Evolutionary conservation across 2,888 invertebrate genomes (phyloP), one percentile per base, ranked within the genome.

Genomic region (Agrochola litura): DNA sequence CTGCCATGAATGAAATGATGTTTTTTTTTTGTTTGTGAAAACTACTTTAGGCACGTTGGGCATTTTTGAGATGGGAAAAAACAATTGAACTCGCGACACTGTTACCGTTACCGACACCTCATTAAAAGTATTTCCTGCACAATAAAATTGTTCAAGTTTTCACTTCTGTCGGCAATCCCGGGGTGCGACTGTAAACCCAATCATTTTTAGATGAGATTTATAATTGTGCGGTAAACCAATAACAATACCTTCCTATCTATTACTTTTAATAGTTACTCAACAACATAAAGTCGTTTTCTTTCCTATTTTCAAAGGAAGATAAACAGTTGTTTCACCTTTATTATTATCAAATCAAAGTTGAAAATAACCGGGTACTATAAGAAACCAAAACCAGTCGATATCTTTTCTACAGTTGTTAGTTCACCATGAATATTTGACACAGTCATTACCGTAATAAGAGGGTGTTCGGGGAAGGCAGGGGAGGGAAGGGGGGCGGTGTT

Each of bases 381-480:
- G 10, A 43, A 49, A 63, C 54, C 63, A 37, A 60, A 79, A 73
- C 30, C 19, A 73, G 46, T 64, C 71, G 49, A 77, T 84, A 77
- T 67, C 60, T 77, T 54, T 76, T 60, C 69, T 49, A 68, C 69
- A 46, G 65, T 68, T 80, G 69, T 73, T 80, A 73, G 68, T 80
- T 76, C 63, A 52, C 68, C 70, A 87, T 90, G 86, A 89, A 90
- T 90, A 89, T 89, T 90, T 89, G 82, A 90, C 82, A 84, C 69
- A 74, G 80, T 87, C 88, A 88, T 90, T 89, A 89, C 77, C 63
- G 73, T 88, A 89, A 86, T 85, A 86, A 83, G 82, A 73, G 86
- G 68, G 79, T 54, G 76, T 65, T 56, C 6, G 22, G 6, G 58
- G 49, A 43, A 25, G 22, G 43, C 1, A 37, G 9, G 19, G 22